Evolutionary conservation across 1,140 invertebrate genomes (phyloP).

Genomic region (Caenorhabditis inopinata): DNA sequence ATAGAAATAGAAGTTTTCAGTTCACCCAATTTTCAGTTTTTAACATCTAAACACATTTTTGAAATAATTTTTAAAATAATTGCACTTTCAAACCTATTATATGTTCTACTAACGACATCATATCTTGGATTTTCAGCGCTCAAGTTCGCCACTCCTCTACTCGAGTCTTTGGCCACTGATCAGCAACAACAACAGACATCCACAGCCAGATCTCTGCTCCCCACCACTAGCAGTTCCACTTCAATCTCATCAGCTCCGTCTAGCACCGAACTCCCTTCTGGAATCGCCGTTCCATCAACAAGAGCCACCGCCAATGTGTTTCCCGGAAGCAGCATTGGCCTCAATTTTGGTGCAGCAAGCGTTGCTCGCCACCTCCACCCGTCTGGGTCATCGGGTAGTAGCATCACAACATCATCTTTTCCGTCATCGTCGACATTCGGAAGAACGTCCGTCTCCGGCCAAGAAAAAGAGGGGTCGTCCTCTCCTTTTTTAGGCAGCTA

Average conservation of each 20-base stretch:
- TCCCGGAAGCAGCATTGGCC: slow-evolving; percentile 36
- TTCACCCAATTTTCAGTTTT: no score
- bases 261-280: not conserved
- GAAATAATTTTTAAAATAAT: no score
- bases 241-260: not conserved
- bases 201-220: not conserved
- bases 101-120: not conserved
- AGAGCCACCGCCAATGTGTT: slow-evolving; percentile 31
- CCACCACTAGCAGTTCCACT: not conserved
- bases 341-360: slow-evolving; percentile 23
- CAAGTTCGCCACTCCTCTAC: slow-evolving; percentile 14
- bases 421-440: not conserved
- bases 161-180: slow-evolving; percentile 13
- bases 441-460: not conserved
- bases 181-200: not conserved
- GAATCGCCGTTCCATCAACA: slow-evolving; percentile 24
- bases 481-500: slow-evolving; percentile 7
- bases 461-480: slow-evolving; percentile 31
- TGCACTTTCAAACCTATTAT: no score
- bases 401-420: not conserved
- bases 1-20: no score
- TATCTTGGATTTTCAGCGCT: not conserved
- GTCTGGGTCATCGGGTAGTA: not conserved
- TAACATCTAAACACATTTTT: no score
- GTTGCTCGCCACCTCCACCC: not conserved